These are phyloP conservation scores for Elegia similella DNA, from an alignment of 2,888 invertebrate species.

Conservation along the genomic window DNA sequence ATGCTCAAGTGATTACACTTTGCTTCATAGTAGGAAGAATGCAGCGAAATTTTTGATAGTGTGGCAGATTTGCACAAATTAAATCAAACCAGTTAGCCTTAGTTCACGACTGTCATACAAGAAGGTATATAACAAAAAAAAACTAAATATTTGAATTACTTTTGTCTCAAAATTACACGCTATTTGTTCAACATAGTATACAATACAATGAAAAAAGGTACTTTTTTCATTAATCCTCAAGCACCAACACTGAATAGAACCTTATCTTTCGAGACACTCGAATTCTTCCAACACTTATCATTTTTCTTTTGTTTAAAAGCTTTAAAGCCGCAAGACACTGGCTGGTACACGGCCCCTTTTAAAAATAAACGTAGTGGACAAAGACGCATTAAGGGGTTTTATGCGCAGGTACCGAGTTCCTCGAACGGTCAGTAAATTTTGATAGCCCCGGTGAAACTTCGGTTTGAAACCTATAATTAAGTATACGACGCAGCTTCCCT, in stretches of 20 bases:
- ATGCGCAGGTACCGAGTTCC: constrained; percentile 21
- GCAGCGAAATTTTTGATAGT: too few species aligned
- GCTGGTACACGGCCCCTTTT: background rate
- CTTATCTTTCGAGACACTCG: constrained; percentile 6
- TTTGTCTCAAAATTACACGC: too few species aligned
- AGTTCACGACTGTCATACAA: too few species aligned
- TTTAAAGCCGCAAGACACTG: constrained; percentile 10
- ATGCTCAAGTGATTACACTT: background rate
- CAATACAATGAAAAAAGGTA: too few species aligned
- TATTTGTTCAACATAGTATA: background rate
- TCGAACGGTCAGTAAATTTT: constrained; percentile 17
- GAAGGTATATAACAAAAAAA: too few species aligned
- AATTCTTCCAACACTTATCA: background rate
- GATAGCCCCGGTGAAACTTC: constrained; percentile 8
- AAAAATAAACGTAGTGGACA: constrained; percentile 20
- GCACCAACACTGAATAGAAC: background rate
- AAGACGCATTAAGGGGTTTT: constrained; percentile 20
- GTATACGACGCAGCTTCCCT: constrained; percentile 13
- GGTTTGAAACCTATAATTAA: constrained; percentile 13
- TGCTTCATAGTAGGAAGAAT: too few species aligned
- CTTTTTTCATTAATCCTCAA: background rate
- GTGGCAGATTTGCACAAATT: too few species aligned
- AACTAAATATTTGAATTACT: too few species aligned
- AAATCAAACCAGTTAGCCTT: too few species aligned
- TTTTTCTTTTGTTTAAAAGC: constrained; percentile 16